phyloP scores from a whole-genome alignment of 2,888 invertebrate species.

The Zeuzera pyrina region DNA sequence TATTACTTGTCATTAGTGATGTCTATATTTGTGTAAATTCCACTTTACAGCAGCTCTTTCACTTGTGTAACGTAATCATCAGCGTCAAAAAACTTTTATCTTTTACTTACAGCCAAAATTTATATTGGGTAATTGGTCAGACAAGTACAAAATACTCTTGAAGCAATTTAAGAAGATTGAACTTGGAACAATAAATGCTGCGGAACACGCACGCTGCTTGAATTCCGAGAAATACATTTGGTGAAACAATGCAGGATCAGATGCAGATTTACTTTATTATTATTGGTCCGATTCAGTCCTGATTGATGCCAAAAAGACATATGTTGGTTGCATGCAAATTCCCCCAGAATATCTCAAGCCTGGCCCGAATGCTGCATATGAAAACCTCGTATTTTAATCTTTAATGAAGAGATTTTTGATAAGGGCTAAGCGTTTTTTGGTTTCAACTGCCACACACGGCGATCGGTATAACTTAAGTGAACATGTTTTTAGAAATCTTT shows the following conservation, averaged over 20 bases:
- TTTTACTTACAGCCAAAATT: too few species aligned
- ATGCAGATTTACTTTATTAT: conserved; percentile 43
- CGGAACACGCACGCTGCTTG: conserved; percentile 20
- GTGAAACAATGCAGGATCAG: conserved; percentile 39
- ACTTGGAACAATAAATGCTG: conserved; percentile 3
- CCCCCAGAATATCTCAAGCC: too few species aligned
- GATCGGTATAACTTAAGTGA: too few species aligned
- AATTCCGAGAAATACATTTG: conserved; percentile 42
- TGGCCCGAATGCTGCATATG: too few species aligned
- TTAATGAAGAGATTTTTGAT: conserved; percentile 45
- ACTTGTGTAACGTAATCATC: too few species aligned
- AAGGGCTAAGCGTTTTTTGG: conserved; percentile 25
- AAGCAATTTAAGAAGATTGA: conserved; percentile 17
- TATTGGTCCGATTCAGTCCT: conserved; percentile 30
- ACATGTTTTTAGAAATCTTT: too few species aligned
- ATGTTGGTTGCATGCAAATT: conserved; percentile 32
- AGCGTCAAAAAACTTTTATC: too few species aligned
- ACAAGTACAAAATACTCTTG: too few species aligned
- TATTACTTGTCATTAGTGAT: conserved; percentile 40
- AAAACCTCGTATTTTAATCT: conserved; percentile 32
- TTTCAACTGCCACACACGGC: conserved; percentile 45
- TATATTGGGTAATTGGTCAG: too few species aligned
- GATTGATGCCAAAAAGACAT: conserved; percentile 37
- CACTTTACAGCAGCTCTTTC: too few species aligned
- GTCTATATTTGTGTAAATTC: too few species aligned